Conservation (phyloP, 2,888 invertebrate genomes). For the Netelia melanura region DNA sequence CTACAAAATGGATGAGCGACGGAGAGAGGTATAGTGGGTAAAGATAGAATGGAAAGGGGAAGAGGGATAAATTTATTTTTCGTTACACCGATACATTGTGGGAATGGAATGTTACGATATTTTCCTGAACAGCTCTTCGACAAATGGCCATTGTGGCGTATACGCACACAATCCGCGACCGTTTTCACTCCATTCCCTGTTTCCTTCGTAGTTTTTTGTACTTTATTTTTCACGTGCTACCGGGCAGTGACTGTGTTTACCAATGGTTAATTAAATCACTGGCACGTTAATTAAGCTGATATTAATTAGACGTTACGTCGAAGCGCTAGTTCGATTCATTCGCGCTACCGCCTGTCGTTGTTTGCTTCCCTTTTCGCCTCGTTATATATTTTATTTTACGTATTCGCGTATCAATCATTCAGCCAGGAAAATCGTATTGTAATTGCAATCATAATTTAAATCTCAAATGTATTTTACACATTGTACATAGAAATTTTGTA, state of each 20-base stretch:
- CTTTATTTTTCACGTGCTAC: neutral
- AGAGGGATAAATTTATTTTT: neutral
- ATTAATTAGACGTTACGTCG: slow-evolving; percentile 31
- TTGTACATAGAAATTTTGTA: neutral
- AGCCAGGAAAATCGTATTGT: neutral
- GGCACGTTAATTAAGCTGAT: neutral
- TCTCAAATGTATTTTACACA: neutral
- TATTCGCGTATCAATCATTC: neutral
- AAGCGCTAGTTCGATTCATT: neutral
- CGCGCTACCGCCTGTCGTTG: too few relatives aligned
- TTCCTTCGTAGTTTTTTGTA: neutral
- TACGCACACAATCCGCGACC: neutral
- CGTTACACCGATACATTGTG: neutral
- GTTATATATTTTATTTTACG: too few relatives aligned
- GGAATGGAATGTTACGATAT: neutral
- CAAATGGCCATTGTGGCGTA: neutral
- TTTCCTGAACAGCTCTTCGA: neutral
- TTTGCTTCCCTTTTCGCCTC: too few relatives aligned
- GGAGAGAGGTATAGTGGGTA: neutral
- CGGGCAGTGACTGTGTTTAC: neutral
- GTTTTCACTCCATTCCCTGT: neutral
- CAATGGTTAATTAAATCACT: slow-evolving; percentile 1
- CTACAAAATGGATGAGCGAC: neutral
- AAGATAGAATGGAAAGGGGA: neutral
- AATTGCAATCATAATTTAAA: neutral